A percentile compares a stretch with the other conserved stretches of the same genome.
Conservation (phyloP, 1,140 invertebrate species). For the Dendrolimus punctatus region DNA sequence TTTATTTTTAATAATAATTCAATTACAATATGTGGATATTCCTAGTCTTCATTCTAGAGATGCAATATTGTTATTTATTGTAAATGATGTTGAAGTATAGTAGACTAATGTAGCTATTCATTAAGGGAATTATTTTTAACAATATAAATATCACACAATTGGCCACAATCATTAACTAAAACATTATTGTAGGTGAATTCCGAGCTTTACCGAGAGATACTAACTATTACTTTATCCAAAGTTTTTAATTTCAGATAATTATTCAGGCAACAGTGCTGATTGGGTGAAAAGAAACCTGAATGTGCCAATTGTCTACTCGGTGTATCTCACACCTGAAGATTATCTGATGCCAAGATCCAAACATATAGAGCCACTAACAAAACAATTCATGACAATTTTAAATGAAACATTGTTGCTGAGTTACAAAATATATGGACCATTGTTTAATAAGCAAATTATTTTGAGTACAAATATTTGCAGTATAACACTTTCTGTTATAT, state of each 20-base stretch:
- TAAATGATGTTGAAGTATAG: too few species aligned
- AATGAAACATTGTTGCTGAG: constrained; percentile 36
- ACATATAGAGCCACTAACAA: constrained; percentile 25
- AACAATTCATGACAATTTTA: constrained; percentile 32
- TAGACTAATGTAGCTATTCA: too few species aligned
- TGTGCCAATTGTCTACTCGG: constrained; percentile 45
- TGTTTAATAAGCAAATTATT: constrained; percentile 31
- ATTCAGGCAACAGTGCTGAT: constrained; percentile 48
- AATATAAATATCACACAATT: too few species aligned
- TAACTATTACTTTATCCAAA: background rate
- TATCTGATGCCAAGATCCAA: constrained; percentile 23
- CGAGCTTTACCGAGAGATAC: too few species aligned
- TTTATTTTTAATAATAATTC: too few species aligned
- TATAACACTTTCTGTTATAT: background rate
- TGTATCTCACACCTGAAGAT: constrained; percentile 32
- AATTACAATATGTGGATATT: too few species aligned
- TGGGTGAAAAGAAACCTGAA: constrained; percentile 56
- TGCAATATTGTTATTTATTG: too few species aligned
- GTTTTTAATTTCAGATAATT: constrained; percentile 42
- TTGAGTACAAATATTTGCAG: background rate
- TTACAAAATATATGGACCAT: constrained; percentile 43
- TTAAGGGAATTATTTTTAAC: too few species aligned
- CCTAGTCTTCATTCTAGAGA: too few species aligned
- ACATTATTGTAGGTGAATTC: too few species aligned
- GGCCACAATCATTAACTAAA: too few species aligned